Evolutionary conservation across 2,113 vertebrate genomes (phyloP).

Genomic region (Paradisaea rubra): DNA sequence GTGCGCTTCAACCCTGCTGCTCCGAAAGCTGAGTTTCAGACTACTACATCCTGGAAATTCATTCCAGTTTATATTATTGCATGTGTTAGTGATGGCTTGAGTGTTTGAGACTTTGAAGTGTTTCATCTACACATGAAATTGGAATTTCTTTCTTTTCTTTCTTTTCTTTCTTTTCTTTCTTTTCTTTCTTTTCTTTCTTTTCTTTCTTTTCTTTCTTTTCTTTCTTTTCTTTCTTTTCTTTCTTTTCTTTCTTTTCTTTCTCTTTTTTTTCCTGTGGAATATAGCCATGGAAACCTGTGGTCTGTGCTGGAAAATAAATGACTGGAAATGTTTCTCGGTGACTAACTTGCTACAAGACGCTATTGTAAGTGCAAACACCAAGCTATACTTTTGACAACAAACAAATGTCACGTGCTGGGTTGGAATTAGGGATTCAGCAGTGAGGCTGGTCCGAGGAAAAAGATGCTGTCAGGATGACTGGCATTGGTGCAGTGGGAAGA

Average conservation of each 20-base stretch:
- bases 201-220: no score
- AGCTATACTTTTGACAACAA: slow-evolving; percentile 8
- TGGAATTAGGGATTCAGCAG: neutral
- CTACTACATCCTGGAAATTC: slow-evolving; percentile 43
- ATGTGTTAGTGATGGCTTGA: slow-evolving; percentile 49
- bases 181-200: neutral
- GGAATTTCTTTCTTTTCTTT: neutral
- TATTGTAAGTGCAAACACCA: neutral
- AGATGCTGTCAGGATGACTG: neutral
- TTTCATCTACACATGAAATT: neutral
- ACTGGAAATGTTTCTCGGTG: neutral
- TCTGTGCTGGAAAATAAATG: slow-evolving; percentile 12
- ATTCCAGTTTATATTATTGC: slow-evolving; percentile 48
- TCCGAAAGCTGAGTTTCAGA: neutral
- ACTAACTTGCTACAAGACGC: neutral
- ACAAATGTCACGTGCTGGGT: neutral
- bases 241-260: no score
- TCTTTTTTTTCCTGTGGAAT: neutral
- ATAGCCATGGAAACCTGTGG: slow-evolving; percentile 30
- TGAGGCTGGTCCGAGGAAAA: fast-evolving
- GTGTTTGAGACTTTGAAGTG: slow-evolving; percentile 31
- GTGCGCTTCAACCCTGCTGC: neutral
- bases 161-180: neutral
- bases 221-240: no score
- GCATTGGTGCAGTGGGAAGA: neutral